Percentiles rank a stretch among this genome's conserved stretches.
phyloP scores from a whole-genome alignment of 2,888 invertebrate genomes.

The Flexamia atlantica region DNA sequence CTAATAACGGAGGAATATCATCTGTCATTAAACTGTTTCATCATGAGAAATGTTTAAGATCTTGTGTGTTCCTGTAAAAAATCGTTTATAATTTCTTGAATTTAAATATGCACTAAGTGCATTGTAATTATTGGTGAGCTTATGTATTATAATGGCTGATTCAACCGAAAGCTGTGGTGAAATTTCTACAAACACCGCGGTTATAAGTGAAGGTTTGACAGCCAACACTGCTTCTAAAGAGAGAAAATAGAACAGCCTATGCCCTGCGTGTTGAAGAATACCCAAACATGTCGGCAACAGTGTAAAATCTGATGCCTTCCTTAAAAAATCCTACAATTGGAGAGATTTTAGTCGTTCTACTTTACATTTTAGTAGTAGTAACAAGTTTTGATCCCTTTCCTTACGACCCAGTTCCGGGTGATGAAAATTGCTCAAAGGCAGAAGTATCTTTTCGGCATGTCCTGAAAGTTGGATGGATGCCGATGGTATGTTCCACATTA shows the following conservation, averaged over 20 bases:
- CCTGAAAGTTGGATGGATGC: conserved; percentile 10
- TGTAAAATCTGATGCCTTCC: conserved; percentile 53
- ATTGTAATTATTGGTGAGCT: not conserved
- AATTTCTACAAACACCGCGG: not conserved
- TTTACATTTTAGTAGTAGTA: conserved; percentile 31
- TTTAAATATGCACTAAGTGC: not conserved
- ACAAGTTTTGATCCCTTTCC: conserved; percentile 39
- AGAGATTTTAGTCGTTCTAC: conserved; percentile 42
- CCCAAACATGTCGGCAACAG: conserved; percentile 31
- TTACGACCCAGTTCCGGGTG: conserved; percentile 3
- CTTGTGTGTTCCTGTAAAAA: not conserved
- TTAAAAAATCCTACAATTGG: conserved; percentile 34
- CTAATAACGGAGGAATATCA: too few relatives aligned
- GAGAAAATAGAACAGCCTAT: conserved; percentile 14
- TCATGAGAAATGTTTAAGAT: not conserved
- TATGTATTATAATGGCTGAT: conserved; percentile 27
- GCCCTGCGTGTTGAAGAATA: conserved; percentile 49
- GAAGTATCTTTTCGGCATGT: not conserved
- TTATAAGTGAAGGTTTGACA: conserved; percentile 2
- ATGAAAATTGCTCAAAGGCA: conserved; percentile 40
- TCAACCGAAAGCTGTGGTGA: conserved; percentile 1
- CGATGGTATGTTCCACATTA: conserved; percentile 24
- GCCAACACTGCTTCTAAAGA: conserved; percentile 31
- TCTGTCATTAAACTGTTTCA: too few relatives aligned
- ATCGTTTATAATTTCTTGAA: conserved; percentile 6